These are phyloP conservation scores for Otis tarda DNA, from an alignment of 2,113 vertebrate genomes.

Conservation along the genomic window DNA sequence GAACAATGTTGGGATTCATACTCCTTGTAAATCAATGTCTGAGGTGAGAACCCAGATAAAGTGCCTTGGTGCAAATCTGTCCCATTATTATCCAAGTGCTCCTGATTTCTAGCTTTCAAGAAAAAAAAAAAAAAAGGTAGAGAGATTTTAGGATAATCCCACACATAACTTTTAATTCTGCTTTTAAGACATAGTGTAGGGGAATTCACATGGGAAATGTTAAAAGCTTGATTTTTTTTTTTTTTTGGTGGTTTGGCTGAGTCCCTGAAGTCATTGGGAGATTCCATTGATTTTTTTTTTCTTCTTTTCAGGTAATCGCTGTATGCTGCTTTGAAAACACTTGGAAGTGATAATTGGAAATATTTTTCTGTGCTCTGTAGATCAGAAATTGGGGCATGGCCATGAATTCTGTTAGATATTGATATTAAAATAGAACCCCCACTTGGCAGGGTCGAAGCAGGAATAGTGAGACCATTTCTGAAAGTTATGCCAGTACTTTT, in stretches of 20 bases:
- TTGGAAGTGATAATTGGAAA: background rate
- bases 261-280: background rate
- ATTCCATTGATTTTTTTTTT: conserved; percentile 34
- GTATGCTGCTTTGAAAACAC: background rate
- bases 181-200: background rate
- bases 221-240: background rate
- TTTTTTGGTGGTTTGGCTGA: background rate
- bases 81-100: background rate
- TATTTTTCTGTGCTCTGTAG: background rate
- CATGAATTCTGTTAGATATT: background rate
- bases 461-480: background rate
- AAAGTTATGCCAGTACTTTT: background rate
- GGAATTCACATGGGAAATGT: background rate
- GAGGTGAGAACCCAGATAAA: background rate
- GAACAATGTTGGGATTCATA: background rate
- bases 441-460: background rate
- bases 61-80: background rate
- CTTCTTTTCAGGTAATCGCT: background rate
- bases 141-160: background rate
- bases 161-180: background rate
- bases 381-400: background rate
- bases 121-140: background rate
- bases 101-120: background rate
- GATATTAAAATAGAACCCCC: background rate
- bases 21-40: background rate